These are phyloP conservation scores for Helobdella robusta DNA, from an alignment of 2,888 invertebrate species.

Conservation along the genomic window DNA sequence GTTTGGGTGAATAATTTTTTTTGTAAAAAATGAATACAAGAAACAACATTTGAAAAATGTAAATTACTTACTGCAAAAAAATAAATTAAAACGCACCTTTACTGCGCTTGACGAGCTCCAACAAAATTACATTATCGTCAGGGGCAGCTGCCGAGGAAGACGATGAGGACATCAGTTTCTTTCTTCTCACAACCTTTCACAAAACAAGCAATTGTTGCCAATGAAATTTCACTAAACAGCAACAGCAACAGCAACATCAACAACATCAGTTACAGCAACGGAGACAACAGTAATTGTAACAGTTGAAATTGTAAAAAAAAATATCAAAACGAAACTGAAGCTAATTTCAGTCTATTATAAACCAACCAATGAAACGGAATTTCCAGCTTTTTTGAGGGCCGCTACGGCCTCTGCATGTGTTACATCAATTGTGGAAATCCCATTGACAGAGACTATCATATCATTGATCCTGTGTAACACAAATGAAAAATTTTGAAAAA, in stretches of 20 bases:
- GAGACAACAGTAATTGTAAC: too few species aligned
- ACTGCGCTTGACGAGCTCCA: constrained; percentile 46
- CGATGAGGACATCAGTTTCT: constrained; percentile 53
- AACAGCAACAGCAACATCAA: not conserved
- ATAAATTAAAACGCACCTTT: constrained; percentile 40
- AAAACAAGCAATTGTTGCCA: too few species aligned
- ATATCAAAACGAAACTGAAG: too few species aligned
- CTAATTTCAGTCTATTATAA: too few species aligned
- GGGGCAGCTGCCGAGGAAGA: constrained; percentile 38
- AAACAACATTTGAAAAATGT: too few species aligned
- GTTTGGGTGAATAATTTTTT: too few species aligned
- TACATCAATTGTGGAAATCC: constrained; percentile 79
- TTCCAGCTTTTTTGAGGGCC: constrained; percentile 88
- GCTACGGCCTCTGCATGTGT: constrained; percentile 90
- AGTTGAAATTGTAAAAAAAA: too few species aligned
- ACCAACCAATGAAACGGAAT: constrained; percentile 27
- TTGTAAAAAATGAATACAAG: too few species aligned
- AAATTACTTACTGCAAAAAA: not conserved
- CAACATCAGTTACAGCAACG: not conserved
- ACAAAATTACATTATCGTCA: constrained; percentile 42
- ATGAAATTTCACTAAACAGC: too few species aligned
- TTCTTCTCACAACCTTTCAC: constrained; percentile 23
- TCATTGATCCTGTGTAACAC: constrained; percentile 58
- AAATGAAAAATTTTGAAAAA: not conserved
- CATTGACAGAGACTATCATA: constrained; percentile 88